Evolutionary conservation across 2,888 invertebrate genomes (phyloP).

Genomic region (Drosophila cracens): DNA sequence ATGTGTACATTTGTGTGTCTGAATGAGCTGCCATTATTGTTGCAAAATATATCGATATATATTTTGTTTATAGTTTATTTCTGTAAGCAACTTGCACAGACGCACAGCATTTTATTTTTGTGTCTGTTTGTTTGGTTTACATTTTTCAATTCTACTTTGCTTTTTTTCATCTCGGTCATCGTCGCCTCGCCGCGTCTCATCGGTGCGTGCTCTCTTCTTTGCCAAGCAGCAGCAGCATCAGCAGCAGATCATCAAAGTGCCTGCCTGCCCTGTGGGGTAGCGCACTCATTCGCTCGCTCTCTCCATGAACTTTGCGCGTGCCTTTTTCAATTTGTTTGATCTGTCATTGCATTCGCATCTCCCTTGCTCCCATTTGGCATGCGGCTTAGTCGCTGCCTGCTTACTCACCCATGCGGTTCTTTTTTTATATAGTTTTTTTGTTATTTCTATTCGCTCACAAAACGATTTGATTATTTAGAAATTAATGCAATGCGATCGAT

Average conservation of each 20-base stretch:
- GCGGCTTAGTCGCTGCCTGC: conserved; percentile 5
- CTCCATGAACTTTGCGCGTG: conserved; percentile 55
- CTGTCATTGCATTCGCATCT: conserved; percentile 49
- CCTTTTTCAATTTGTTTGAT: conserved; percentile 54
- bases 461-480: conserved; percentile 45
- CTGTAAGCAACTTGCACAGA: conserved; percentile 43
- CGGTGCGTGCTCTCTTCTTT: conserved; percentile 10
- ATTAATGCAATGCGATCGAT: conserved; percentile 37
- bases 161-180: conserved; percentile 30
- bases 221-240: background rate
- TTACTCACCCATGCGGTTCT: conserved; percentile 9
- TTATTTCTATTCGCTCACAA: conserved; percentile 18
- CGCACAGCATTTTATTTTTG: conserved; percentile 50
- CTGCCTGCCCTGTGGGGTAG: conserved; percentile 9
- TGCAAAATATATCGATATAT: conserved; percentile 48
- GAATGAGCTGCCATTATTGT: conserved; percentile 14
- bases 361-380: conserved; percentile 5
- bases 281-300: background rate
- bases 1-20: background rate
- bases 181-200: conserved; percentile 11
- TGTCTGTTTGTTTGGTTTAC: conserved; percentile 73
- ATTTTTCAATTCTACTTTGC: conserved; percentile 47
- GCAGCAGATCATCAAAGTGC: conserved; percentile 29
- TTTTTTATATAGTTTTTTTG: background rate
- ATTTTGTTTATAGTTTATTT: conserved; percentile 72